These are phyloP conservation scores for Leptinotarsa juncta DNA, from an alignment of 2,888 invertebrate species.

Conservation along the genomic window DNA sequence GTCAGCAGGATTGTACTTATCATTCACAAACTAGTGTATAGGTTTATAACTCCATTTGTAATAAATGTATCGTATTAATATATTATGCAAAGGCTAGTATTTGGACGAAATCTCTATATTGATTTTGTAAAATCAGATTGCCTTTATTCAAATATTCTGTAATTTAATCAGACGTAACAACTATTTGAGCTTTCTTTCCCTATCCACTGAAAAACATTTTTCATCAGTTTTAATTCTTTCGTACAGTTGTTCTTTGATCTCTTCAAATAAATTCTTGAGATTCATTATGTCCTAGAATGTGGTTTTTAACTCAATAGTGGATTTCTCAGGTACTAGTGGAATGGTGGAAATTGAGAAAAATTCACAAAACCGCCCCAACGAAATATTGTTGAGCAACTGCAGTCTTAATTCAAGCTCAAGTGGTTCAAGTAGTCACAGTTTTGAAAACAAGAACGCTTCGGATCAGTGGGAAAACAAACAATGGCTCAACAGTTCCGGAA, in stretches of 20 bases:
- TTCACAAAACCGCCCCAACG: conserved; percentile 55
- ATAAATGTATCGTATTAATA: too few species aligned
- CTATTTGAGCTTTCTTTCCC: too few species aligned
- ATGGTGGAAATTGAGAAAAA: conserved; percentile 40
- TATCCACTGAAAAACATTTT: too few species aligned
- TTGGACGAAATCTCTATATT: too few species aligned
- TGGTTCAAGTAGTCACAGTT: conserved; percentile 65
- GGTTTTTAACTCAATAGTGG: too few species aligned
- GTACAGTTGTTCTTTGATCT: neutral
- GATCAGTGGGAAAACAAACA: conserved; percentile 60
- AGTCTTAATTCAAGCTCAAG: conserved; percentile 70
- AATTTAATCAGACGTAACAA: too few species aligned
- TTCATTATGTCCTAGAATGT: neutral
- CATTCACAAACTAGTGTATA: too few species aligned
- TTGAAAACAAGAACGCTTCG: conserved; percentile 58
- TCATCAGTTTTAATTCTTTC: neutral
- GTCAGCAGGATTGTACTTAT: too few species aligned
- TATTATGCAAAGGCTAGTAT: too few species aligned
- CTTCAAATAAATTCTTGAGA: neutral
- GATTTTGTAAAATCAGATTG: too few species aligned
- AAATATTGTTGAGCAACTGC: conserved; percentile 69
- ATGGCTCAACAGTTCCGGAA: conserved; percentile 62
- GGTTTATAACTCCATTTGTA: too few species aligned
- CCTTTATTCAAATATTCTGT: too few species aligned
- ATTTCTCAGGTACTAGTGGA: conserved; percentile 33